These are phyloP conservation scores for Teinopalpus imperialis DNA, from an alignment of 2,888 invertebrate species.

Conservation along the genomic window DNA sequence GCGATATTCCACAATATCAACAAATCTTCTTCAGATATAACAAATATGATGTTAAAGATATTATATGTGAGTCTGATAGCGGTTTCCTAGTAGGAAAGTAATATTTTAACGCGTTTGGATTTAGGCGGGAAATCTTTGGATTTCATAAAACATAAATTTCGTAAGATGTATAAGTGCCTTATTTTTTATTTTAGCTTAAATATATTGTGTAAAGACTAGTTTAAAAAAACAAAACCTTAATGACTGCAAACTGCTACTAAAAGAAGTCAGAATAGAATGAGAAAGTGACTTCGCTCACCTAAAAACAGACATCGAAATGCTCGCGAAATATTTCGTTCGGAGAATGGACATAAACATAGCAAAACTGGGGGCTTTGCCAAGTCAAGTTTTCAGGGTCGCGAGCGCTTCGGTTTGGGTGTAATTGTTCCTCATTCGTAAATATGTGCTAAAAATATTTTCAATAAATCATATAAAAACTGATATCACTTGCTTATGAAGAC, in stretches of 20 bases:
- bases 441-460: constrained; percentile 73
- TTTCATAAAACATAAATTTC: neutral
- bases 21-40: constrained; percentile 27
- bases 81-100: neutral
- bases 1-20: constrained; percentile 32
- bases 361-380: constrained; percentile 73
- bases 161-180: too few species aligned
- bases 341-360: constrained; percentile 56
- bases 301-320: constrained; percentile 36
- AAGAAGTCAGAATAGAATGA: constrained; percentile 4
- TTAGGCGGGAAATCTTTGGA: constrained; percentile 19
- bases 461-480: constrained; percentile 33
- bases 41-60: too few species aligned
- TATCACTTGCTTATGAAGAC: constrained; percentile 27
- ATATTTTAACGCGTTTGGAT: neutral
- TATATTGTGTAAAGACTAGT: too few species aligned
- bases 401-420: constrained; percentile 62
- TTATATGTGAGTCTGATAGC: neutral
- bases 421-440: constrained; percentile 65
- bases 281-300: constrained; percentile 11
- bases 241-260: too few species aligned
- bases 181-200: neutral
- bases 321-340: constrained; percentile 44
- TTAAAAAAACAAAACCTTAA: too few species aligned
- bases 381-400: constrained; percentile 73